Conservation (phyloP, 2,888 invertebrate genomes). For the Linnaemya vulpina region DNA sequence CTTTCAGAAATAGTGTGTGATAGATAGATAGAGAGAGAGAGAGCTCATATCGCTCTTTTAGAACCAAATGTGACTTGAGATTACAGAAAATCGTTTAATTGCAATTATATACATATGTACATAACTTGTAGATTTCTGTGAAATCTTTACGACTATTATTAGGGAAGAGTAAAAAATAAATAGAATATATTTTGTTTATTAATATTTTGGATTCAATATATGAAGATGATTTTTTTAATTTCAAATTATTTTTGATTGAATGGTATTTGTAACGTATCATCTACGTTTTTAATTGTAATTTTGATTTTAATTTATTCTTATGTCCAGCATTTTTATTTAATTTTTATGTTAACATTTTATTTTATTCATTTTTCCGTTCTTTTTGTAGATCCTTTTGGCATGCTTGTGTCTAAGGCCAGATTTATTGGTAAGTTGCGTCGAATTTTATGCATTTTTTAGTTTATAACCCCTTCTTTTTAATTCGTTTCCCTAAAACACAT, state of each 20-base stretch:
- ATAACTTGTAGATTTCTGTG: no score
- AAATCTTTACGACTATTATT: no score
- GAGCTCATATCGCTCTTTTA: no score
- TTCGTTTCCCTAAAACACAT: slow-evolving; percentile 62
- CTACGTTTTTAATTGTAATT: slow-evolving; percentile 8
- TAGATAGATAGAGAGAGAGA: no score
- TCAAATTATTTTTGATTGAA: neutral
- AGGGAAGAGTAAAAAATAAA: no score
- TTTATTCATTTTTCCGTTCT: slow-evolving; percentile 84
- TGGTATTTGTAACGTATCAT: neutral
- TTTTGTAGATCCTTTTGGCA: slow-evolving; percentile 89
- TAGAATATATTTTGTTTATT: no score
- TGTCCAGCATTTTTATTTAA: slow-evolving; percentile 59
- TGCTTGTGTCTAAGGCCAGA: slow-evolving; percentile 90
- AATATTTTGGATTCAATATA: no score
- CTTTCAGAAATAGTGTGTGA: no score
- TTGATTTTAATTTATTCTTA: slow-evolving; percentile 41
- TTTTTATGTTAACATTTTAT: slow-evolving; percentile 74
- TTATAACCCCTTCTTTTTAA: slow-evolving; percentile 58
- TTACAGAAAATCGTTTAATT: no score
- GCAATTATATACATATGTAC: no score
- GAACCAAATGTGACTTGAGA: no score
- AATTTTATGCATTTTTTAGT: slow-evolving; percentile 77
- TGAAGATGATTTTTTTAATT: neutral
- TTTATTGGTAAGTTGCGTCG: slow-evolving; percentile 87